Evolutionary conservation across 2,113 vertebrate species (phyloP).

Genomic region (Spilogale gracilis): DNA sequence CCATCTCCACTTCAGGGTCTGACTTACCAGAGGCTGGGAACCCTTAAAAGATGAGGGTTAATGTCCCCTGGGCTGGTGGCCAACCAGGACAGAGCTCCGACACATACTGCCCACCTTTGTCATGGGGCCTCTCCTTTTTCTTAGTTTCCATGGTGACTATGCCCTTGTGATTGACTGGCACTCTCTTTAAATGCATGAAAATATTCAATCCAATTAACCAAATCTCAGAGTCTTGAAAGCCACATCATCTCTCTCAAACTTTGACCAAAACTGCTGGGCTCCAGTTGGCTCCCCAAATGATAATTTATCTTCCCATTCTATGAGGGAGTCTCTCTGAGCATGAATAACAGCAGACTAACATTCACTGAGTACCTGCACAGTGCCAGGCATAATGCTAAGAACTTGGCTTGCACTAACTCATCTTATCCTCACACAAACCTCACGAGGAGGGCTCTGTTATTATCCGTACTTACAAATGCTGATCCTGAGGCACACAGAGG

Average conservation of each 20-base stretch:
- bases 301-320: not conserved
- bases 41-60: not conserved
- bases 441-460: not conserved
- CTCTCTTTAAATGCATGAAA: not conserved
- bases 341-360: not conserved
- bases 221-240: not conserved
- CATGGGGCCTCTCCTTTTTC: not conserved
- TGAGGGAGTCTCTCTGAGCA: not conserved
- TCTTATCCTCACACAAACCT: not conserved
- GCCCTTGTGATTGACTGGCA: not conserved
- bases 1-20: too few species aligned
- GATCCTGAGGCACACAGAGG: not conserved
- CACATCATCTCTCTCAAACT: not conserved
- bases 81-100: not conserved
- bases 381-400: not conserved
- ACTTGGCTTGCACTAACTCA: not conserved
- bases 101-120: not conserved
- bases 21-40: not conserved
- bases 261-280: not conserved
- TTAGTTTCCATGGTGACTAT: constrained; percentile 2
- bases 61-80: too few species aligned
- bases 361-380: not conserved
- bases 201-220: not conserved
- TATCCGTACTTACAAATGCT: not conserved
- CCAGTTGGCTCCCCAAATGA: not conserved